Conservation (phyloP, 1,140 invertebrate genomes). For the Bombus difficillimus region DNA sequence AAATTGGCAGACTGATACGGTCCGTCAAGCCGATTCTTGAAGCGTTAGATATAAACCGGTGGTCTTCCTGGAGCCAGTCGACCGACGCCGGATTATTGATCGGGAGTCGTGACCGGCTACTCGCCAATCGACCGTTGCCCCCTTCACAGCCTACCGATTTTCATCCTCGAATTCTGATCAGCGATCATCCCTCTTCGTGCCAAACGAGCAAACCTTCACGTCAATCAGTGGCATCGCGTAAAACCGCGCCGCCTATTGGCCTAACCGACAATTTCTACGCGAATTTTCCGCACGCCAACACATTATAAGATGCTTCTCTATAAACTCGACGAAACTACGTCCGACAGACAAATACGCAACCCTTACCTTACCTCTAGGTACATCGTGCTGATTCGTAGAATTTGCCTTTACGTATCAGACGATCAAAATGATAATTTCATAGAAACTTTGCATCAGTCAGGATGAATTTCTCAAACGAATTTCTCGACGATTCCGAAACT, state of each 20-base stretch:
- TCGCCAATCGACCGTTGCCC: not conserved
- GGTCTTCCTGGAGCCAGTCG: not conserved
- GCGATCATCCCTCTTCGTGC: not conserved
- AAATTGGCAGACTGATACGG: slow-evolving; percentile 29
- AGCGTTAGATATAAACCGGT: slow-evolving; percentile 23
- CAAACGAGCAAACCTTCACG: not conserved
- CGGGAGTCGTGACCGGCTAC: not conserved
- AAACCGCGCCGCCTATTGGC: not conserved
- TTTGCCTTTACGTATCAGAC: not conserved
- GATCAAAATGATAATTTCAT: not conserved
- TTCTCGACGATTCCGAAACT: not conserved
- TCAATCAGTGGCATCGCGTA: not conserved
- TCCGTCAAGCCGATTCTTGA: not conserved
- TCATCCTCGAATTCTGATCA: not conserved
- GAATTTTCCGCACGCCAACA: not conserved
- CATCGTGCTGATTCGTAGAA: not conserved
- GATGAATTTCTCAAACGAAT: not conserved
- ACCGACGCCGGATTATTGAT: not conserved
- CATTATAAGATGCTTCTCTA: not conserved
- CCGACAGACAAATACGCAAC: not conserved
- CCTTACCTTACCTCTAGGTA: not conserved
- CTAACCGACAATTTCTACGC: not conserved
- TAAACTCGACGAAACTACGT: not conserved
- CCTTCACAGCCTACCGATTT: not conserved
- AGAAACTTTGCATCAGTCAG: not conserved